Conservation (phyloP, 2,797 vertebrate genomes). For the Myotis pilosus region DNA sequence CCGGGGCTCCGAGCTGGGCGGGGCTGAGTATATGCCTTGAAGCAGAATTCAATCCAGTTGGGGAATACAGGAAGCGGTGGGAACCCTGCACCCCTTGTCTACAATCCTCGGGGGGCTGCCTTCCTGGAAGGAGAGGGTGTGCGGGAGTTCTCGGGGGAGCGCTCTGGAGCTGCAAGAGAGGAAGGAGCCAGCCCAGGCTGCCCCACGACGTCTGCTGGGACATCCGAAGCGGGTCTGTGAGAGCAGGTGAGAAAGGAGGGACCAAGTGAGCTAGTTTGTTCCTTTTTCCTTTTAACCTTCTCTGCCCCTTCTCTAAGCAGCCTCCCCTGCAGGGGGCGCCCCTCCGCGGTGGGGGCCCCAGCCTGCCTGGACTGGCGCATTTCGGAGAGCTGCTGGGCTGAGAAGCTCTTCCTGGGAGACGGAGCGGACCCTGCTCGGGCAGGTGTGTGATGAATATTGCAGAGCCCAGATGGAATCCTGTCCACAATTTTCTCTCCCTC, state of each 20-base stretch:
- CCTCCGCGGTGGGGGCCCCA: neutral
- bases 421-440: neutral
- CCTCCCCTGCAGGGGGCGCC: neutral
- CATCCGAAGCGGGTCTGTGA: neutral
- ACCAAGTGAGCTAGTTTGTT: neutral
- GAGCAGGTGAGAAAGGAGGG: neutral
- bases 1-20: neutral
- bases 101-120: neutral
- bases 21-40: neutral
- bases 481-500: constrained; percentile 14
- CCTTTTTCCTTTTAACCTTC: constrained; percentile 60
- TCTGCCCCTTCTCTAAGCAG: constrained; percentile 51
- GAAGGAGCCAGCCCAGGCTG: neutral
- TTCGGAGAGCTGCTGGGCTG: constrained; percentile 39
- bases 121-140: neutral
- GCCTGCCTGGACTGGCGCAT: neutral
- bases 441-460: constrained; percentile 79
- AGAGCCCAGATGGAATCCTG: constrained; percentile 71
- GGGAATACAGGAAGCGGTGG: neutral
- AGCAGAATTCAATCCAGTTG: neutral
- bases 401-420: constrained; percentile 5
- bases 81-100: neutral
- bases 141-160: neutral
- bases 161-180: neutral
- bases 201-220: neutral